phyloP scores from a whole-genome alignment of 2,888 invertebrate genomes.

The Diarsia brunnea region DNA sequence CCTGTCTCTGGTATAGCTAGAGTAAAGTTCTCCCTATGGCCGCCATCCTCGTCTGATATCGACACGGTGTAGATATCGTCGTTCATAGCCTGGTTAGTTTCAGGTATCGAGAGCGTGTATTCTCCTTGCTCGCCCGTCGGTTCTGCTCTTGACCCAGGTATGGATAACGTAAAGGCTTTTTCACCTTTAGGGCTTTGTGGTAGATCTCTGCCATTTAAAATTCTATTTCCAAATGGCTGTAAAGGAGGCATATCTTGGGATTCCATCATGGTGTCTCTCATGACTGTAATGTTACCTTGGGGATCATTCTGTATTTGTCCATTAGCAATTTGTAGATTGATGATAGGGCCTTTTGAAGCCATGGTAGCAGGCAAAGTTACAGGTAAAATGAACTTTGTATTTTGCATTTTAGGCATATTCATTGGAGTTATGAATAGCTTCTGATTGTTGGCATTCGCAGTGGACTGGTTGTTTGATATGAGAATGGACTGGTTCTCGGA shows the following conservation, averaged over 20 bases:
- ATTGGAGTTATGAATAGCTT: constrained; percentile 91
- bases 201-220: constrained; percentile 83
- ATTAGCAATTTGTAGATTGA: constrained; percentile 93
- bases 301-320: constrained; percentile 91
- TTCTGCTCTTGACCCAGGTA: constrained; percentile 87
- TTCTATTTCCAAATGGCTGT: constrained; percentile 82
- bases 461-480: constrained; percentile 86
- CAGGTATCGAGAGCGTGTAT: constrained; percentile 88
- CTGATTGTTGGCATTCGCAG: constrained; percentile 85
- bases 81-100: constrained; percentile 88
- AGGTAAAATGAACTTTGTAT: constrained; percentile 90
- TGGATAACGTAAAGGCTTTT: constrained; percentile 84
- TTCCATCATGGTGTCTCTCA: constrained; percentile 86
- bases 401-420: constrained; percentile 90
- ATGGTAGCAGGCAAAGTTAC: constrained; percentile 89
- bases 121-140: constrained; percentile 88
- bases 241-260: constrained; percentile 85
- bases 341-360: constrained; percentile 91
- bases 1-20: constrained; percentile 88
- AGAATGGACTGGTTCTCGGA: constrained; percentile 86
- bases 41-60: constrained; percentile 87
- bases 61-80: constrained; percentile 90
- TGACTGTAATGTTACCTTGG: constrained; percentile 92
- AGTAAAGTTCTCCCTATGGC: constrained; percentile 84
- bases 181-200: constrained; percentile 80